A percentile compares a stretch with the other conserved stretches of the same genome.
These are phyloP conservation scores for Coptodon bakossiorum DNA, from an alignment of 2,113 vertebrate species.

Conservation along the genomic window DNA sequence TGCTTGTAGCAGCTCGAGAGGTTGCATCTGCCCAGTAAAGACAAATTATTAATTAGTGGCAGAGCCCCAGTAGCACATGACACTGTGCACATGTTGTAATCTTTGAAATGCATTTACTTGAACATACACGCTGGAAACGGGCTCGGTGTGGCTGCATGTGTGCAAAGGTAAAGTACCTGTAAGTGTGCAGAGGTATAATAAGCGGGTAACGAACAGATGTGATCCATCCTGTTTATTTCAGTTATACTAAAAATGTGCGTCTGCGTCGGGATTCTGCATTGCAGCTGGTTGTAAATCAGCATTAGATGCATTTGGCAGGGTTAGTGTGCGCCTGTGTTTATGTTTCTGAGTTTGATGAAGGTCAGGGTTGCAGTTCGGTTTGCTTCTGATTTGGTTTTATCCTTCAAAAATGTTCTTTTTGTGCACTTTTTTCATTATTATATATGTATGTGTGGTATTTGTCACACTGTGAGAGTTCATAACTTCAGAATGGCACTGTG, in stretches of 20 bases:
- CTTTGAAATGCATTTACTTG: background rate
- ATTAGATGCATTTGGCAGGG: background rate
- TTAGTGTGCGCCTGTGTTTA: background rate
- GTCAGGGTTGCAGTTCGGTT: background rate
- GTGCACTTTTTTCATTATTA: background rate
- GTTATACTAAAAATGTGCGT: background rate
- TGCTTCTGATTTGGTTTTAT: background rate
- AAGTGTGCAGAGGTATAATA: background rate
- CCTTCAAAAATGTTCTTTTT: background rate
- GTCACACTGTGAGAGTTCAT: background rate
- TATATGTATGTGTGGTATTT: background rate
- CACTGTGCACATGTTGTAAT: rapidly evolving
- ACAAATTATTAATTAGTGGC: constrained; percentile 29
- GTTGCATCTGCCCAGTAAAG: background rate
- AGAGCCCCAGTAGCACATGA: background rate
- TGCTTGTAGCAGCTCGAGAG: background rate
- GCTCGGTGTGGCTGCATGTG: background rate
- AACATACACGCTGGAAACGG: background rate
- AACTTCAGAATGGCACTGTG: background rate
- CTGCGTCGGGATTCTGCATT: background rate
- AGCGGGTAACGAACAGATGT: background rate
- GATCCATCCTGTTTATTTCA: background rate
- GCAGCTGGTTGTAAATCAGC: background rate
- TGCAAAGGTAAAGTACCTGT: background rate
- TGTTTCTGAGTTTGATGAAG: background rate